These are phyloP conservation scores for Agonopterix heracliana DNA, from an alignment of 2,888 invertebrate genomes.

Conservation along the genomic window DNA sequence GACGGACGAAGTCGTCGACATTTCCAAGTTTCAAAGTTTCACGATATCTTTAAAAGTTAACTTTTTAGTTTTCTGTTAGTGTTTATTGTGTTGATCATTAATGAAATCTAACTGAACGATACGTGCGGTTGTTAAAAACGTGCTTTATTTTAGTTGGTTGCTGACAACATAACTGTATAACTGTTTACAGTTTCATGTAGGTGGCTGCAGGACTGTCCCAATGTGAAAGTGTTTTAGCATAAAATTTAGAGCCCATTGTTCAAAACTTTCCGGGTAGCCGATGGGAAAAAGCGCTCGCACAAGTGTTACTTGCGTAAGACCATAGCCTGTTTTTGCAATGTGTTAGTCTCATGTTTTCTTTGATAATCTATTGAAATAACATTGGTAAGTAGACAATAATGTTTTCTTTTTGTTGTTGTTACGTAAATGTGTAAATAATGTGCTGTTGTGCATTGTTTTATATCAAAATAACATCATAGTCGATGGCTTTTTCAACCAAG, in stretches of 20 bases:
- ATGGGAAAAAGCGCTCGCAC: conserved; percentile 46
- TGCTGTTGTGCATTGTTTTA: neutral
- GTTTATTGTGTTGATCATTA: conserved; percentile 13
- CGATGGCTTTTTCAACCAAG: no score
- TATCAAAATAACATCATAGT: no score
- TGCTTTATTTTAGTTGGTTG: conserved; percentile 30
- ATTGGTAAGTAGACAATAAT: conserved; percentile 3
- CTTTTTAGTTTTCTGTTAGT: conserved; percentile 13
- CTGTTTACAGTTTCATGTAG: conserved; percentile 71
- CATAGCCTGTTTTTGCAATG: conserved; percentile 35
- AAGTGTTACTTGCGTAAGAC: conserved; percentile 46
- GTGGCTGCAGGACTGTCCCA: conserved; percentile 56
- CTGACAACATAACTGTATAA: conserved; percentile 62
- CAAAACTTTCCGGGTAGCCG: conserved; percentile 57
- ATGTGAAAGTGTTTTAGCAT: conserved; percentile 75
- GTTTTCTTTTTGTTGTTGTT: conserved; percentile 6
- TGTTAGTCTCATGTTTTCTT: conserved; percentile 15
- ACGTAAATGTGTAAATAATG: conserved; percentile 3
- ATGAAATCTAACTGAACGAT: conserved; percentile 11
- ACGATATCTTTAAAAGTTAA: conserved; percentile 32
- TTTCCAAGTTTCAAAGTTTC: conserved; percentile 53
- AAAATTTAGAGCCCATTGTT: conserved; percentile 73
- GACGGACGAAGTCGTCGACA: conserved; percentile 53
- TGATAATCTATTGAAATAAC: conserved; percentile 2
- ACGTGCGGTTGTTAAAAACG: conserved; percentile 16